Evolutionary conservation across 2,113 vertebrate genomes (phyloP).

Genomic region (Diglossa brunneiventris): DNA sequence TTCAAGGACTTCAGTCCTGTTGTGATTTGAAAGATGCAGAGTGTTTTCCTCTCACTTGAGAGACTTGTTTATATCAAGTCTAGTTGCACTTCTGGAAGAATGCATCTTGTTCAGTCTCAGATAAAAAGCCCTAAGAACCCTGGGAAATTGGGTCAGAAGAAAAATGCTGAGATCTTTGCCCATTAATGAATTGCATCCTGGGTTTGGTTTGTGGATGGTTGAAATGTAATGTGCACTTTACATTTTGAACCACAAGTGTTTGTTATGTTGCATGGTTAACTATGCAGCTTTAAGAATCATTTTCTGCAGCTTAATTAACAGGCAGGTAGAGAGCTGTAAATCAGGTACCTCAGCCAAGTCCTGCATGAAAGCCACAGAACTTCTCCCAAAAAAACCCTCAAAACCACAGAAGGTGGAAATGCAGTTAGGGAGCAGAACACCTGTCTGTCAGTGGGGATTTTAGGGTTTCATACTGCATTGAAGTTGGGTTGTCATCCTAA

Average conservation of each 20-base stretch:
- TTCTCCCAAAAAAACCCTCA: not conserved
- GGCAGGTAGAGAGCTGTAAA: not conserved
- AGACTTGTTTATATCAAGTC: not conserved
- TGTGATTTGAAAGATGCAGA: not conserved
- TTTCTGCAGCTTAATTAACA: not conserved
- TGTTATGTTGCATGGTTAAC: not conserved
- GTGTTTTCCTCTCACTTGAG: not conserved
- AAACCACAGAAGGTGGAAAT: constrained; percentile 3
- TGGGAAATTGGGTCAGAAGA: not conserved
- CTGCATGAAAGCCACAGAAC: not conserved
- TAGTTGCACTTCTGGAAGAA: not conserved
- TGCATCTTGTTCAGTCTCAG: not conserved
- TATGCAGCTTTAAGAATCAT: not conserved
- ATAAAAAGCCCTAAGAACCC: not conserved
- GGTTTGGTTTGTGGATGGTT: not conserved
- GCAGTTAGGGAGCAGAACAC: not conserved
- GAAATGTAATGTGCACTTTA: not conserved
- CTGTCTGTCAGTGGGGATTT: not conserved
- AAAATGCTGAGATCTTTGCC: not conserved
- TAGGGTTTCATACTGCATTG: not conserved
- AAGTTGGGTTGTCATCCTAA: not conserved
- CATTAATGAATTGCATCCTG: not conserved
- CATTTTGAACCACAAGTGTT: not conserved
- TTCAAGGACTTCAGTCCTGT: not conserved
- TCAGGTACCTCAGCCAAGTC: not conserved